Evolutionary conservation across 2,113 vertebrate species (phyloP).

Genomic region (Orycteropus afer): DNA sequence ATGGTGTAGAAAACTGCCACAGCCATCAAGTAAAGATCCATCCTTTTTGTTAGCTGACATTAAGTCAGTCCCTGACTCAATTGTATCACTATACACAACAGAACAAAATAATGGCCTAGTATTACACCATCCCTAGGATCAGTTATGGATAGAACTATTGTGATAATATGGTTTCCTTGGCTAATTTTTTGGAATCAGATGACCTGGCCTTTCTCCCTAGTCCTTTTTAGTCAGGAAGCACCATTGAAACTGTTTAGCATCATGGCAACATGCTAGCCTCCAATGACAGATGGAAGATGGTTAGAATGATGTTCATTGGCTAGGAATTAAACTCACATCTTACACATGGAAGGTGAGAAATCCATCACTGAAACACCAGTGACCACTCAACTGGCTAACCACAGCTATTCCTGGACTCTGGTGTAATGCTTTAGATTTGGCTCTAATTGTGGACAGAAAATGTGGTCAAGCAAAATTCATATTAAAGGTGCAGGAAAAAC

Average conservation of each 20-base stretch:
- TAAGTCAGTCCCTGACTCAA: not conserved
- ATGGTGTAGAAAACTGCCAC: accelerated
- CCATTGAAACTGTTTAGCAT: not conserved
- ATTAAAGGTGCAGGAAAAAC: accelerated
- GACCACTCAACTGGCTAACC: accelerated
- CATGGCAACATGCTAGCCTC: not conserved
- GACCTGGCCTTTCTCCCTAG: not conserved
- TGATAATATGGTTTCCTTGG: not conserved
- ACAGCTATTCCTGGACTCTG: accelerated
- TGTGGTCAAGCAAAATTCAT: not conserved
- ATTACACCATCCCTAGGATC: not conserved
- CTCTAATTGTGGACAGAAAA: not conserved
- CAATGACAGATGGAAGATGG: not conserved
- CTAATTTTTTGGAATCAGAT: not conserved
- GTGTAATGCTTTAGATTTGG: not conserved
- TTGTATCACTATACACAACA: not conserved
- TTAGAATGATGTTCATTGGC: not conserved
- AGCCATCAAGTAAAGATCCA: accelerated
- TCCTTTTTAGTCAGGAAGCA: not conserved
- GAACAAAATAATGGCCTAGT: not conserved
- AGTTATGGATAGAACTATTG: not conserved
- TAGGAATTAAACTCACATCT: not conserved
- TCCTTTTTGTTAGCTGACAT: not conserved
- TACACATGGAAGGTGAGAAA: not conserved
- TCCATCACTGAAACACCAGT: not conserved